Percentiles rank a stretch among this genome's conserved stretches.
phyloP scores from a whole-genome alignment of 2,797 vertebrate species.

The Naso thynnoides region DNA sequence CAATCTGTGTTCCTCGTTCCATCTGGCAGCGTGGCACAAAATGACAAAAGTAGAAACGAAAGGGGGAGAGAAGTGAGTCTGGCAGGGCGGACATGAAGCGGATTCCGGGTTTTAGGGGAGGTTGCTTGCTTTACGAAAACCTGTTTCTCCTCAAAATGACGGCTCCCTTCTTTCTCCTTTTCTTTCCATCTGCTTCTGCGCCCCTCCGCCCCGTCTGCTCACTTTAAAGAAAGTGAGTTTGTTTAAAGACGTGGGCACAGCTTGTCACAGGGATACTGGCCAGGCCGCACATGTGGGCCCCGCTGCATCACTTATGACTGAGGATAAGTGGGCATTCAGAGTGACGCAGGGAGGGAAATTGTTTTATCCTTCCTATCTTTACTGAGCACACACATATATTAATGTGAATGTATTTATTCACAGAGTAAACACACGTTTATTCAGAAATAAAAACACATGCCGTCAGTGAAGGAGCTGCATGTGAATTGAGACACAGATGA shows the following conservation, averaged over 20 bases:
- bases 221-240: constrained; percentile 66
- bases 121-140: constrained; percentile 41
- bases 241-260: constrained; percentile 58
- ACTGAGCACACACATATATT: constrained; percentile 25
- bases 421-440: constrained; percentile 3
- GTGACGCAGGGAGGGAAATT: constrained; percentile 30
- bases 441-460: constrained; percentile 27
- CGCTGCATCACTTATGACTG: constrained; percentile 42
- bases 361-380: constrained; percentile 49
- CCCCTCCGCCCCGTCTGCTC: constrained; percentile 34
- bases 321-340: constrained; percentile 54
- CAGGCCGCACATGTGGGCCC: constrained; percentile 64
- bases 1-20: constrained; percentile 45
- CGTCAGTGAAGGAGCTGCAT: constrained; percentile 37
- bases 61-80: background rate
- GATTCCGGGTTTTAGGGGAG: constrained; percentile 30
- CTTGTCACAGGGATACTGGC: constrained; percentile 76
- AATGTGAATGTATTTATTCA: constrained; percentile 66
- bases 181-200: constrained; percentile 35
- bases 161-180: constrained; percentile 31
- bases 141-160: constrained; percentile 71
- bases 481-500: constrained; percentile 34
- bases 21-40: constrained; percentile 22
- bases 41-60: constrained; percentile 30
- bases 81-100: background rate